A percentile compares a stretch with the other conserved stretches of the same genome.
Evolutionary conservation across 2,888 invertebrate genomes (phyloP).

Genomic region (Drosophila recens): DNA sequence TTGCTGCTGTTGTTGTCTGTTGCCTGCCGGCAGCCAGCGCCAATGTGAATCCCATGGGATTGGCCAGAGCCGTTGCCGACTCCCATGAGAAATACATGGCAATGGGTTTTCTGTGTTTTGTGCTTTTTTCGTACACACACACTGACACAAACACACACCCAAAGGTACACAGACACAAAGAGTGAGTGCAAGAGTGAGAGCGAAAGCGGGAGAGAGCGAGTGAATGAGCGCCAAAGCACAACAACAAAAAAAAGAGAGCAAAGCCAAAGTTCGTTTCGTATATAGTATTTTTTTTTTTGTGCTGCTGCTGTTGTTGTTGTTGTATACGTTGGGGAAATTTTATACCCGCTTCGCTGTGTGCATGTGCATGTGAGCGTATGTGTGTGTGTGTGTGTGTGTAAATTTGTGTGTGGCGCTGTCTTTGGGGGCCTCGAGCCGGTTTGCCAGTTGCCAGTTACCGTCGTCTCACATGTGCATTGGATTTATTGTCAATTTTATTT

Average conservation of each 20-base stretch:
- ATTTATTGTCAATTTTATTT: slow-evolving; percentile 82
- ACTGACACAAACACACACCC: slow-evolving; percentile 25
- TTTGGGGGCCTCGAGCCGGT: slow-evolving; percentile 69
- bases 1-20: slow-evolving; percentile 30
- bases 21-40: slow-evolving; percentile 54
- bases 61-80: slow-evolving; percentile 79
- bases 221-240: slow-evolving; percentile 21
- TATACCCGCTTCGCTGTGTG: slow-evolving; percentile 66
- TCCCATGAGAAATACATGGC: slow-evolving; percentile 85
- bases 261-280: slow-evolving; percentile 74
- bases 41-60: slow-evolving; percentile 82
- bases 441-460: slow-evolving; percentile 60
- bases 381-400: slow-evolving; percentile 50
- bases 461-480: slow-evolving; percentile 75
- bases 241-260: slow-evolving; percentile 65
- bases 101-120: slow-evolving; percentile 85
- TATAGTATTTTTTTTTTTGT: slow-evolving; percentile 5
- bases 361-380: slow-evolving; percentile 47
- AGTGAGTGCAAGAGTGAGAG: slow-evolving; percentile 29
- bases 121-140: slow-evolving; percentile 67
- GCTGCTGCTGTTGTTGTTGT: slow-evolving; percentile 40
- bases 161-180: slow-evolving; percentile 13
- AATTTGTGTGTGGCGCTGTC: slow-evolving; percentile 70
- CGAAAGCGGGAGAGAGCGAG: slow-evolving; percentile 25
- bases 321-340: slow-evolving; percentile 77